Percentiles rank a stretch among this genome's conserved stretches.
phyloP scores from a whole-genome alignment of 1,140 invertebrate species.

The Drosophila auraria region DNA sequence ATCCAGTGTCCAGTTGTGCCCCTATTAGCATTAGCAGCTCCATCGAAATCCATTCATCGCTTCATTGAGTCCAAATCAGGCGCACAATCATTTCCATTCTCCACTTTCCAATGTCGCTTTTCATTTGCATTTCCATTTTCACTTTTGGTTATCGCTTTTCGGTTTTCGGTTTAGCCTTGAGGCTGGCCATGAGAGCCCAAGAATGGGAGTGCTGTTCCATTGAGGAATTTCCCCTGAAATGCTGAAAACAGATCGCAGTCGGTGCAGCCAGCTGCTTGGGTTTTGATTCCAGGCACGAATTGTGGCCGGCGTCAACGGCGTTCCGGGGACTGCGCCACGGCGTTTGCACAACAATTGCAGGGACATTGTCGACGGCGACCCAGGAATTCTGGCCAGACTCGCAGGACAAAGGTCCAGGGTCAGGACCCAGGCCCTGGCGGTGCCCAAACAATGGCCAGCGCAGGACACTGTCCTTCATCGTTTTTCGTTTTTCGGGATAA shows the following conservation, averaged over 20 bases:
- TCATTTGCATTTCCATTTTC: conserved; percentile 17
- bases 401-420: conserved; percentile 51
- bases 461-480: conserved; percentile 6
- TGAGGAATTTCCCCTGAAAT: conserved; percentile 32
- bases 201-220: conserved; percentile 36
- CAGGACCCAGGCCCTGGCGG: conserved; percentile 4
- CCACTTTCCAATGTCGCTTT: conserved; percentile 4
- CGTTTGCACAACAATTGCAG: conserved; percentile 63
- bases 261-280: conserved; percentile 32
- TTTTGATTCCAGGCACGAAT: conserved; percentile 28
- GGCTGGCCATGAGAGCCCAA: conserved; percentile 2
- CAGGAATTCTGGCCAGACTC: conserved; percentile 5
- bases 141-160: conserved; percentile 6
- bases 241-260: conserved; percentile 25
- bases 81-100: conserved; percentile 18
- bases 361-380: background rate
- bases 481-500: background rate
- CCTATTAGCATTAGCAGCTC: background rate
- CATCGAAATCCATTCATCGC: conserved; percentile 5
- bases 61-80: conserved; percentile 20
- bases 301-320: conserved; percentile 65
- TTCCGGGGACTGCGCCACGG: conserved; percentile 62
- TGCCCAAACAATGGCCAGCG: conserved; percentile 7
- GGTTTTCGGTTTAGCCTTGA: conserved; percentile 20
- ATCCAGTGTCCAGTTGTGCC: too few relatives aligned